Percentiles rank a stretch among this genome's conserved stretches.
Evolutionary conservation across 2,113 vertebrate genomes (phyloP).

Genomic region (Craseonycteris thonglongyai): DNA sequence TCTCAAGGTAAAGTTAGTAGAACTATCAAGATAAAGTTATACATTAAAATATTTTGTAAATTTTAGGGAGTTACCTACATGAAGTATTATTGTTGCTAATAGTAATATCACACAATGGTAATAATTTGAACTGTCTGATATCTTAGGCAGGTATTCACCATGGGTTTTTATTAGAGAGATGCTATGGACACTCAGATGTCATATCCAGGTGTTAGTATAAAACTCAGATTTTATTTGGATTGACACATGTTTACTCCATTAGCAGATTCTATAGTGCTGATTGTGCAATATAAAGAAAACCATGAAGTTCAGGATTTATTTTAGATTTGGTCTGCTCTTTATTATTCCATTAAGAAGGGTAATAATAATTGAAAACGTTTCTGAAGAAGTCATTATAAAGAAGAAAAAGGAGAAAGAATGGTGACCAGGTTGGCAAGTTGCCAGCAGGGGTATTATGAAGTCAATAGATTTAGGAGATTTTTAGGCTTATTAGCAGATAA

Average conservation of each 20-base stretch:
- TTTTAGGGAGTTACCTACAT: not conserved
- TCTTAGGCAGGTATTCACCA: not conserved
- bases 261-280: not conserved
- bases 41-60: not conserved
- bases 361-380: not conserved
- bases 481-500: not conserved
- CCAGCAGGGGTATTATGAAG: too few relatives aligned
- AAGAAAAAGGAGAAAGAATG: not conserved
- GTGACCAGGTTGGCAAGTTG: not conserved
- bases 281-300: not conserved
- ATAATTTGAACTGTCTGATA: not conserved
- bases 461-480: not conserved
- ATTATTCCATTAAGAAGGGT: too few relatives aligned
- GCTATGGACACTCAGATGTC: not conserved
- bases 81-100: not conserved
- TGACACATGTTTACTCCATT: not conserved
- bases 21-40: not conserved
- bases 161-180: not conserved
- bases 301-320: not conserved
- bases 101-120: not conserved
- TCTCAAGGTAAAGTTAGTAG: not conserved
- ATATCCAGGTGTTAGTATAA: not conserved
- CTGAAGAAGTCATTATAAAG: not conserved
- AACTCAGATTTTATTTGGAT: not conserved
- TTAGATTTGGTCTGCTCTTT: not conserved